Evolutionary conservation across 2,113 vertebrate genomes (phyloP), one percentile per base, ranked within the genome.

Genomic region (Melanotaenia duboulayi): DNA sequence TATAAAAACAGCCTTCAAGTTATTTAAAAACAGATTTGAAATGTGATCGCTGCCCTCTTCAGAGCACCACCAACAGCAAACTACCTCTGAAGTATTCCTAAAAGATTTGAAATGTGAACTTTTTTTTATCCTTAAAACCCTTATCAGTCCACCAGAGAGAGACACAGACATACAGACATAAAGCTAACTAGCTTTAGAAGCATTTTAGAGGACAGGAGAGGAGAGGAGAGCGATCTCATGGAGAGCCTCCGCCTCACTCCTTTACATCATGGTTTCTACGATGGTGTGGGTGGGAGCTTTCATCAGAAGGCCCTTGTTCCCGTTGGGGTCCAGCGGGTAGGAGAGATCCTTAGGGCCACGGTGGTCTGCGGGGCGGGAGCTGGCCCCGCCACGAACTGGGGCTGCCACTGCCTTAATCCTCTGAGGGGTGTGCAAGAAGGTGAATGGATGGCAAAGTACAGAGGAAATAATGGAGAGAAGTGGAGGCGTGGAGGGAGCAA

Each of bases 201-300:
- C 81, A 37, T 70, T 28, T 66, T 4, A 81, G 71, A 88, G 79
- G 71, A 81, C 50, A 73, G 55, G 76, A 75, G 77, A 71, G 95
- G 93, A 92, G 93, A 93, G 92, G 91, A 91, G 93, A 91, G 92
- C 74, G 80, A 91, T 94, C 92, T 93, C 91, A 95, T 90, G 92
- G 93, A 94, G 94, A 94, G 93, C 81, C 93, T 74, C 82, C 78
- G 8, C 65, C 93, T 82, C 77, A 24, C 51, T 65, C 78, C 78
- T 94, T 98, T 95, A 99, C 97, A 99, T 99, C 96, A 98, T 98
- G 91, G 97, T 99, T 93, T 99, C 98, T 92, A 98, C 95, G 72
- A 99, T 95, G 93, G 97, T 97, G 93, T 99, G 97, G 71, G 95
- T 97, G 24, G 96, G 97, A 28, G 79, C 90, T 86, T 97, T 98